phyloP scores from a whole-genome alignment of 1,140 invertebrate species.

The Rhagoletis pomonella region DNA sequence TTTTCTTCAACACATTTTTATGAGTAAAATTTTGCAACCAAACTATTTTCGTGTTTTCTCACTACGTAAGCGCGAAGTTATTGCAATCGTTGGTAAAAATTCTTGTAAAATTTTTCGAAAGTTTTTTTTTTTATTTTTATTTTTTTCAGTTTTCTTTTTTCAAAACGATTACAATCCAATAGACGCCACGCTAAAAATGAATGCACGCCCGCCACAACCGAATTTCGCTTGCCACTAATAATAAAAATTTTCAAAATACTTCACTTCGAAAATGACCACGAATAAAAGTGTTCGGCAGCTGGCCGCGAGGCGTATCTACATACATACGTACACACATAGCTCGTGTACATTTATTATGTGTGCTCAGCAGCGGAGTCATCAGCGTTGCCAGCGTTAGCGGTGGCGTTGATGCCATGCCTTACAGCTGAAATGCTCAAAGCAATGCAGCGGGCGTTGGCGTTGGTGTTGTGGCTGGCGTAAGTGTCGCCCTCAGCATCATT shows the following conservation, averaged over 20 bases:
- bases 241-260: slow-evolving; percentile 49
- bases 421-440: neutral
- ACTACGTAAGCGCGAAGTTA: neutral
- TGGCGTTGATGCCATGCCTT: neutral
- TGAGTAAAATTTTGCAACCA: neutral
- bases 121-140: neutral
- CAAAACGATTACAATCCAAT: slow-evolving; percentile 36
- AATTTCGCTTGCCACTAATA: slow-evolving; percentile 17
- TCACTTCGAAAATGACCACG: slow-evolving; percentile 36
- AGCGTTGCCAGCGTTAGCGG: neutral
- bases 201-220: slow-evolving; percentile 20
- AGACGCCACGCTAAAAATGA: neutral
- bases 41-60: no score
- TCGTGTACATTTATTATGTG: neutral
- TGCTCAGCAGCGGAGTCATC: neutral
- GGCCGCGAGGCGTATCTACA: neutral
- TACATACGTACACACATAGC: neutral
- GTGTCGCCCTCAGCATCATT: neutral
- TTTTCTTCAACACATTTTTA: neutral
- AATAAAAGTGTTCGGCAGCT: neutral
- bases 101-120: no score
- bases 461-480: neutral
- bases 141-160: neutral
- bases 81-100: neutral
- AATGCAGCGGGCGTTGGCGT: neutral